Evolutionary conservation across 2,888 invertebrate species (phyloP).

Genomic region (Lacanobia wlatinum): DNA sequence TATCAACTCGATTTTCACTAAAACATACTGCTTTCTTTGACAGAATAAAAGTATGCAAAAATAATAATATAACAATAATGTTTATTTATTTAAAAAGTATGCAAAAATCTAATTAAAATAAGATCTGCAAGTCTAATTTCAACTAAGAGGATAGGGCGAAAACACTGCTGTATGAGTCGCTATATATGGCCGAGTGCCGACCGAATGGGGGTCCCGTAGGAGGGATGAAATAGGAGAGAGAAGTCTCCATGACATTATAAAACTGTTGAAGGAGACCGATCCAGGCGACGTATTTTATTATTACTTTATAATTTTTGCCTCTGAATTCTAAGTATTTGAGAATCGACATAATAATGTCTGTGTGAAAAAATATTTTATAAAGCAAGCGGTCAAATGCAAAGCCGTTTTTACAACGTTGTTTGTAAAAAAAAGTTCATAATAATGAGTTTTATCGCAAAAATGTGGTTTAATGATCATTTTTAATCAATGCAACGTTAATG

Average conservation of each 20-base stretch:
- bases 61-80: too few relatives aligned
- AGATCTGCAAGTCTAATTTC: too few relatives aligned
- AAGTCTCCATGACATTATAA: too few relatives aligned
- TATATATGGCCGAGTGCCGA: too few relatives aligned
- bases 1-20: neutral
- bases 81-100: too few relatives aligned
- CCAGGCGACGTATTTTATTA: too few relatives aligned
- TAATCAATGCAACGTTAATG: constrained; percentile 50
- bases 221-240: too few relatives aligned
- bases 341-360: neutral
- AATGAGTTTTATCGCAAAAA: constrained; percentile 43
- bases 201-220: too few relatives aligned
- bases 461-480: constrained; percentile 45
- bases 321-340: neutral
- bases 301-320: neutral
- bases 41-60: neutral
- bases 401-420: constrained; percentile 13
- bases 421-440: constrained; percentile 15
- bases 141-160: too few relatives aligned
- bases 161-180: too few relatives aligned
- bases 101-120: neutral
- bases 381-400: constrained; percentile 27
- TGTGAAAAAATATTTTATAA: neutral
- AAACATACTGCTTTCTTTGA: neutral
- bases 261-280: too few relatives aligned